A percentile compares a stretch with the other conserved stretches of the same genome.
phyloP scores from a whole-genome alignment of 2,888 invertebrate genomes.

The Petrolisthes manimaculis region DNA sequence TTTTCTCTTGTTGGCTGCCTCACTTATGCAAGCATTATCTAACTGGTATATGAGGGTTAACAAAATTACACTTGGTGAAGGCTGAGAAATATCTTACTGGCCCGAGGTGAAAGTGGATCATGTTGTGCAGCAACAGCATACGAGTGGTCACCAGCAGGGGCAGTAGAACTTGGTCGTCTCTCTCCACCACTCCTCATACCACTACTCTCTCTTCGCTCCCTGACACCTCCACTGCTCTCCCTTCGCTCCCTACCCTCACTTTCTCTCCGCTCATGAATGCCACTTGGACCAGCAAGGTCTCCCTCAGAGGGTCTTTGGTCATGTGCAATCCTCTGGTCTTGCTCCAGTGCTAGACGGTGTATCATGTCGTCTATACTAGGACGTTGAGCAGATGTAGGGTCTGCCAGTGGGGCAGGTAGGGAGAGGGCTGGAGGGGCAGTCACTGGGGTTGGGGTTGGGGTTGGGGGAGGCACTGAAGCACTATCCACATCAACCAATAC shows the following conservation, averaged over 20 bases:
- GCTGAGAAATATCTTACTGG: slow-evolving; percentile 35
- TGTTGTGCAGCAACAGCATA: slow-evolving; percentile 59
- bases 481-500: slow-evolving; percentile 45
- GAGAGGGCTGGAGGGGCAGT: neutral
- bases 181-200: slow-evolving; percentile 46
- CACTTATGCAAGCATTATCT: no score
- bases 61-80: neutral
- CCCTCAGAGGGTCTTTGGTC: slow-evolving; percentile 18
- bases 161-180: slow-evolving; percentile 48
- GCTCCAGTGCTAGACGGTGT: slow-evolving; percentile 77
- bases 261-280: neutral
- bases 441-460: neutral
- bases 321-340: slow-evolving; percentile 67
- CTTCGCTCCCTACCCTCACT: slow-evolving; percentile 29
- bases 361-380: slow-evolving; percentile 81
- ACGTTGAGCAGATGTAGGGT: slow-evolving; percentile 68
- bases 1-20: neutral
- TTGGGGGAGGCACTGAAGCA: slow-evolving; percentile 17
- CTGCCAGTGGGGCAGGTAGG: neutral
- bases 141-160: slow-evolving; percentile 53
- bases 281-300: slow-evolving; percentile 42
- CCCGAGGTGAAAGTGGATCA: slow-evolving; percentile 59
- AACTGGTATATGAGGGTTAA: neutral
- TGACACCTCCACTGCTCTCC: slow-evolving; percentile 44
- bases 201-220: slow-evolving; percentile 36